Percentiles rank a stretch among this genome's conserved stretches.
Evolutionary conservation across 2,888 invertebrate species (phyloP).

Genomic region (Andrena trimmerana): DNA sequence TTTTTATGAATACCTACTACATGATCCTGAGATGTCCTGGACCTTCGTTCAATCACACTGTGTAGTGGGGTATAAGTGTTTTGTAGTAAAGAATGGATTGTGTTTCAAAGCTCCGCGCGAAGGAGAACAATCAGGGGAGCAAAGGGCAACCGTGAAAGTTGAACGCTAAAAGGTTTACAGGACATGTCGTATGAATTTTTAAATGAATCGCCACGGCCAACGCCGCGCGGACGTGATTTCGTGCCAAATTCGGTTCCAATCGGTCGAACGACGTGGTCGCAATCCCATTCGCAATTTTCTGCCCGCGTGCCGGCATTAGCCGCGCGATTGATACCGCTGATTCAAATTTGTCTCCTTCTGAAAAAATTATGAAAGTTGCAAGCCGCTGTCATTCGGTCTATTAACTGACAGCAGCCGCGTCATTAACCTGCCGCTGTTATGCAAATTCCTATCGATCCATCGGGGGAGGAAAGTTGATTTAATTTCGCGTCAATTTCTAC

Average conservation of each 20-base stretch:
- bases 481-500: conserved; percentile 19
- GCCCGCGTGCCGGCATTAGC: conserved; percentile 65
- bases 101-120: not conserved
- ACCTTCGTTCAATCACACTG: not conserved
- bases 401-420: conserved; percentile 45
- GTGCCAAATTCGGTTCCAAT: conserved; percentile 74
- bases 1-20: no score
- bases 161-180: conserved; percentile 60
- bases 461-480: conserved; percentile 31
- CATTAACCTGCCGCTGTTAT: conserved; percentile 49
- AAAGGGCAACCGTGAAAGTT: conserved; percentile 19
- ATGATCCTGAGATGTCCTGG: no score
- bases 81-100: conserved; percentile 9
- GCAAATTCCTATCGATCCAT: conserved; percentile 59
- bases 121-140: conserved; percentile 25
- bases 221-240: conserved; percentile 70
- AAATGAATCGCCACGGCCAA: conserved; percentile 45
- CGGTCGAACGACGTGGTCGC: conserved; percentile 65
- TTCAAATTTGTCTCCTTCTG: conserved; percentile 69
- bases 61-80: not conserved
- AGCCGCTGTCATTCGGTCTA: conserved; percentile 51
- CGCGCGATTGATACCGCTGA: conserved; percentile 69
- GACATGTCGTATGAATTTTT: conserved; percentile 65
- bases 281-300: conserved; percentile 67
- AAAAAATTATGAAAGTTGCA: conserved; percentile 68